Evolutionary conservation across 1,140 invertebrate genomes (phyloP).

Genomic region (Drosophila bifasciata): DNA sequence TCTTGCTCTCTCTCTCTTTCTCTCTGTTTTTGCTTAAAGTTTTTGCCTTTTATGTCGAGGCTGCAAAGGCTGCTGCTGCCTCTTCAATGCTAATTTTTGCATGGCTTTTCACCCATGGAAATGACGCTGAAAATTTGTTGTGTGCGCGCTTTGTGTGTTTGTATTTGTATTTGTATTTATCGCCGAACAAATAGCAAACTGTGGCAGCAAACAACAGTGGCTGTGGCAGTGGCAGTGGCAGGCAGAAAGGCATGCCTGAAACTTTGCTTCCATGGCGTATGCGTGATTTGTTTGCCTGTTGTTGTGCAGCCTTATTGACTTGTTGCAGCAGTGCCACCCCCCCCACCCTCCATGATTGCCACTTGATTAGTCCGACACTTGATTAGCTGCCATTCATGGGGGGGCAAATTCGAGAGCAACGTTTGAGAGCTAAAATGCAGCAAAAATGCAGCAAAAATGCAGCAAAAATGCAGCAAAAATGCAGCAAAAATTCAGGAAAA

Average conservation of each 20-base stretch:
- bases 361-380: slow-evolving; percentile 35
- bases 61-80: slow-evolving; percentile 2
- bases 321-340: slow-evolving; percentile 7
- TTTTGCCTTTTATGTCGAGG: slow-evolving; percentile 60
- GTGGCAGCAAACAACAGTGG: slow-evolving; percentile 49
- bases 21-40: slow-evolving; percentile 14
- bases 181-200: slow-evolving; percentile 34
- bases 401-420: slow-evolving; percentile 1
- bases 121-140: slow-evolving; percentile 34
- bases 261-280: slow-evolving; percentile 26
- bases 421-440: background rate
- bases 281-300: slow-evolving; percentile 44
- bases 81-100: slow-evolving; percentile 15
- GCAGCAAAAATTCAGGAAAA: too few relatives aligned
- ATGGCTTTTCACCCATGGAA: slow-evolving; percentile 19
- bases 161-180: slow-evolving; percentile 1
- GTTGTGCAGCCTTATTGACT: slow-evolving; percentile 40
- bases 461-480: too few relatives aligned
- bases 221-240: slow-evolving; percentile 5
- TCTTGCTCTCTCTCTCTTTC: too few relatives aligned
- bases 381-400: slow-evolving; percentile 33
- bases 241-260: slow-evolving; percentile 23
- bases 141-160: slow-evolving; percentile 26
- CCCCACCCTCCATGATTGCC: slow-evolving; percentile 18
- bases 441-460: too few relatives aligned